A percentile compares a stretch with the other conserved stretches of the same genome.
Evolutionary conservation across 37 sponge, comb jelly and placozoan genomes (phyloP).

Genomic region (Hexactinellida sp.): DNA sequence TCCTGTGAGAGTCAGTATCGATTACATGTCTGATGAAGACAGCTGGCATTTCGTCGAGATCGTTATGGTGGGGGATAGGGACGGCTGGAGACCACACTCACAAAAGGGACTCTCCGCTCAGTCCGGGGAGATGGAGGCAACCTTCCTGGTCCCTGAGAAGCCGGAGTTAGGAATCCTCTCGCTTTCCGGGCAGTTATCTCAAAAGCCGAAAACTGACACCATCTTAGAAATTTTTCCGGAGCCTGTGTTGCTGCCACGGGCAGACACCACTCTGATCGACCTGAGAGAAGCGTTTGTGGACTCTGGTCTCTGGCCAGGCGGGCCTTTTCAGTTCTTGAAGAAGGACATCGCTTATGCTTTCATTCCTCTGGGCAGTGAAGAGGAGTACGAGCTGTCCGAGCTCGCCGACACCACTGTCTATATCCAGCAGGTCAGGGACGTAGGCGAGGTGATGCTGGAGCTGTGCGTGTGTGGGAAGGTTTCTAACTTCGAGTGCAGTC

Average conservation of each 20-base stretch:
- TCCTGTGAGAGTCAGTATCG: neutral
- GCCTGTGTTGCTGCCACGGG: neutral
- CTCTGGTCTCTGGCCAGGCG: neutral
- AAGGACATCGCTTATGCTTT: neutral
- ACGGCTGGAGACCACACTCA: neutral
- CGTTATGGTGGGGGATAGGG: neutral
- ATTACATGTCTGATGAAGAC: neutral
- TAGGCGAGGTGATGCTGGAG: slow-evolving; percentile 25
- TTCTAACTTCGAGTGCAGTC: slow-evolving; percentile 50
- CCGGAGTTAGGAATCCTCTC: neutral
- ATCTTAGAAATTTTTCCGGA: neutral
- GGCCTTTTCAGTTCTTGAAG: slow-evolving; percentile 12
- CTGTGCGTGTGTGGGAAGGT: slow-evolving; percentile 62
- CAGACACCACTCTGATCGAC: slow-evolving; percentile 31
- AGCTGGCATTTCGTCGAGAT: neutral
- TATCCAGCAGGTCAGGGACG: neutral
- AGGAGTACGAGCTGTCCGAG: neutral
- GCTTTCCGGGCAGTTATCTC: neutral
- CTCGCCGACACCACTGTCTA: slow-evolving; percentile 41
- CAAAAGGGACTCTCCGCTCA: neutral
- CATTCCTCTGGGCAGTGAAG: neutral
- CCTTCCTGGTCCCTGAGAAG: neutral
- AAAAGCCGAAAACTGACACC: neutral
- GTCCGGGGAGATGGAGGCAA: neutral
- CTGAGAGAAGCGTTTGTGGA: slow-evolving; percentile 43